Conservation (phyloP, 2,888 invertebrate species). For the Lamproptera curius region DNA sequence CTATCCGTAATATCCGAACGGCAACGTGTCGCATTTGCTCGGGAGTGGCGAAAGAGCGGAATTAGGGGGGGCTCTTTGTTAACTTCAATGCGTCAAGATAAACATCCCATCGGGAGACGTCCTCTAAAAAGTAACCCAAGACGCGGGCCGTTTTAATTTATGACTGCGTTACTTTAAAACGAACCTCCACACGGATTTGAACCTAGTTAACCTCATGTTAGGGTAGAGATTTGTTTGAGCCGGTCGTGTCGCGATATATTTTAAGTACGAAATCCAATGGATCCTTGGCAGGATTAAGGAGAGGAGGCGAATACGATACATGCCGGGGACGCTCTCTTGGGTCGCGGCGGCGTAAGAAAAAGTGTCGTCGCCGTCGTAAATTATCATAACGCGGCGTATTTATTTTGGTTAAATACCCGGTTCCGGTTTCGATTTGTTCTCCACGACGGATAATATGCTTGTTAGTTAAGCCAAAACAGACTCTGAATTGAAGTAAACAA, state of each 20-base stretch:
- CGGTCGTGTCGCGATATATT: constrained; percentile 16
- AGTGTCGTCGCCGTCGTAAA: constrained; percentile 17
- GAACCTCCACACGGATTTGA: not conserved
- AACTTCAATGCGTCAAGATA: constrained; percentile 21
- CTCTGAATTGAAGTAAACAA: too few relatives aligned
- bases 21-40: not conserved
- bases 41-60: constrained; percentile 18
- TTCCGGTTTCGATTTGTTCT: too few relatives aligned
- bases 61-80: constrained; percentile 20
- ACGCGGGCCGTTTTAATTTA: constrained; percentile 20
- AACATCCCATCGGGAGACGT: constrained; percentile 21
- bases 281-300: constrained; percentile 20
- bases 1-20: too few relatives aligned
- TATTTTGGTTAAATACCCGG: constrained; percentile 8
- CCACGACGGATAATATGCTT: too few relatives aligned
- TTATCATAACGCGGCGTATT: constrained; percentile 10
- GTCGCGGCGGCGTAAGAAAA: constrained; percentile 10
- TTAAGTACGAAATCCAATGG: constrained; percentile 20
- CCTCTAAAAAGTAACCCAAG: constrained; percentile 22
- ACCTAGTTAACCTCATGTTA: too few relatives aligned
- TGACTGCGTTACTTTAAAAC: constrained; percentile 19
- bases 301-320: constrained; percentile 17
- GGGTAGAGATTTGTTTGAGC: too few relatives aligned
- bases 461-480: too few relatives aligned
- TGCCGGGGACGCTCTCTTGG: constrained; percentile 10